Conservation (phyloP, 2,888 invertebrate species). For the Neoaliturus tenellus region DNA sequence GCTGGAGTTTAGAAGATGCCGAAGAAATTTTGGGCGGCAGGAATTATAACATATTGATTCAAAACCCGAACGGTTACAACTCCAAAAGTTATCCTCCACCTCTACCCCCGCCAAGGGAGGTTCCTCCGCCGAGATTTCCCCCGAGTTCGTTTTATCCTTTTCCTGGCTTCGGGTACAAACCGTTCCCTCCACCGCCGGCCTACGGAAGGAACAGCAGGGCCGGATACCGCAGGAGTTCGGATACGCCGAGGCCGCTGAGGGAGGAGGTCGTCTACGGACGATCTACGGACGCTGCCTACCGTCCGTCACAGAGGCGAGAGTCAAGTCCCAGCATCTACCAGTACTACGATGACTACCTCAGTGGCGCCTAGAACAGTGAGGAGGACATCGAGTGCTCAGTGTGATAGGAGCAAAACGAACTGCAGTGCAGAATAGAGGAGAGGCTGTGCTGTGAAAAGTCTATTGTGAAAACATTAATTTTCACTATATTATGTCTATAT, state of each 20-base stretch:
- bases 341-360: neutral
- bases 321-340: neutral
- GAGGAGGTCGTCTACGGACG: constrained; percentile 21
- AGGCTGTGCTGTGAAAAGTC: too few relatives aligned
- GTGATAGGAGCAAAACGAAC: neutral
- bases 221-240: neutral
- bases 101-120: neutral
- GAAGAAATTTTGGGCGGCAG: constrained; percentile 28
- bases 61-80: neutral
- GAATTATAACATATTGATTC: constrained; percentile 23
- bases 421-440: too few relatives aligned
- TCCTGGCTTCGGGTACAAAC: neutral
- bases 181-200: neutral
- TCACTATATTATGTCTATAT: constrained; percentile 14
- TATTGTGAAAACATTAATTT: neutral
- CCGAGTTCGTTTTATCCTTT: neutral
- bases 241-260: neutral
- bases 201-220: neutral
- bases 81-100: neutral
- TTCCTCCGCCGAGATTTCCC: constrained; percentile 15
- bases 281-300: neutral
- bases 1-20: constrained; percentile 33
- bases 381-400: neutral
- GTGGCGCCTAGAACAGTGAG: neutral
- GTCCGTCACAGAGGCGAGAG: neutral